Conservation (phyloP, 2,797 vertebrate genomes). For the Catharus ustulatus region DNA sequence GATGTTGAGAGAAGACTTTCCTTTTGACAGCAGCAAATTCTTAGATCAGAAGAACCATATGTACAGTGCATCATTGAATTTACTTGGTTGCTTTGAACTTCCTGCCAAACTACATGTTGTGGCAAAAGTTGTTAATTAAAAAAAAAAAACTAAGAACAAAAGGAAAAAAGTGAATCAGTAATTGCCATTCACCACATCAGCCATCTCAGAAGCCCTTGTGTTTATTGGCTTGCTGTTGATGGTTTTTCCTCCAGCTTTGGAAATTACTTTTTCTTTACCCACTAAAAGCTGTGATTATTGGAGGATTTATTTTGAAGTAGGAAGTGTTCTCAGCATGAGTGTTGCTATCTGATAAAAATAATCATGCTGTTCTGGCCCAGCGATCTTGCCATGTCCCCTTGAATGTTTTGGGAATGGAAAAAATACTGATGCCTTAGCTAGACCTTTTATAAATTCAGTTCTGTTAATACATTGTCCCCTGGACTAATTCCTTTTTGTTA, state of each 20-base stretch:
- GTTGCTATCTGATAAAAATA: slow-evolving; percentile 17
- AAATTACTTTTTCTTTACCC: slow-evolving; percentile 26
- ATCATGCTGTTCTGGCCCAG: background rate
- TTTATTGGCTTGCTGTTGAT: slow-evolving; percentile 16
- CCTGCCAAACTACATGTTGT: slow-evolving; percentile 26
- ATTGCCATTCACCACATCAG: slow-evolving; percentile 1
- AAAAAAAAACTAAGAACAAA: slow-evolving; percentile 1
- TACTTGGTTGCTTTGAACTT: slow-evolving; percentile 27
- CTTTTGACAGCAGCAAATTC: slow-evolving; percentile 1
- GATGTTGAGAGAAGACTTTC: background rate
- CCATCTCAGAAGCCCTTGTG: background rate
- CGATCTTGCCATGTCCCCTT: background rate
- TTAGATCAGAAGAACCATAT: background rate
- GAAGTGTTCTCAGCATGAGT: background rate
- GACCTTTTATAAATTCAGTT: background rate
- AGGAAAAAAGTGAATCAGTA: background rate
- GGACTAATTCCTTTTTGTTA: background rate
- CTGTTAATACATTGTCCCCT: background rate
- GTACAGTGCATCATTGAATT: background rate
- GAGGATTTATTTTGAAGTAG: slow-evolving; percentile 39
- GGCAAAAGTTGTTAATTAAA: slow-evolving; percentile 6
- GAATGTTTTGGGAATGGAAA: background rate
- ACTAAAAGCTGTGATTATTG: background rate
- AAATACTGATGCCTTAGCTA: background rate
- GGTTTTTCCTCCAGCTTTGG: slow-evolving; percentile 37